These are phyloP conservation scores for Chrysogorgia sp. DNA, from an alignment of 92 coral and sea anemone genomes.

Conservation along the genomic window DNA sequence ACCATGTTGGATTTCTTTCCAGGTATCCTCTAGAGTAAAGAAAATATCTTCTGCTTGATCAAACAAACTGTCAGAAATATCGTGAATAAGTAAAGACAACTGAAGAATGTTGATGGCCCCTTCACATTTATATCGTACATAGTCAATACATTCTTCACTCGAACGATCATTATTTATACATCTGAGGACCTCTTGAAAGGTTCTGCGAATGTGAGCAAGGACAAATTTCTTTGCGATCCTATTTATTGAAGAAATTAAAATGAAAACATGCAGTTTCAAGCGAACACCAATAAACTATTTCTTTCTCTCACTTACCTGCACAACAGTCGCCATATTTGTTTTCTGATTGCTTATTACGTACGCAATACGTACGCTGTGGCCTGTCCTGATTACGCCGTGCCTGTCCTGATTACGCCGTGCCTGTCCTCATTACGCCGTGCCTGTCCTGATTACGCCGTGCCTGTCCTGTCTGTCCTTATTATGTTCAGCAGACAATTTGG, in stretches of 20 bases:
- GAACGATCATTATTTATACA: neutral
- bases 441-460: too few relatives aligned
- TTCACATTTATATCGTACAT: slow-evolving; percentile 18
- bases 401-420: too few relatives aligned
- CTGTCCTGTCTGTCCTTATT: too few relatives aligned
- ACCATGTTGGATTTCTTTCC: neutral
- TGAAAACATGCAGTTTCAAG: too few relatives aligned
- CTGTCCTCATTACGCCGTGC: too few relatives aligned
- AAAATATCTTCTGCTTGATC: neutral
- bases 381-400: too few relatives aligned
- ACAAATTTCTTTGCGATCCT: slow-evolving; percentile 16
- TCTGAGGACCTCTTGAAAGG: slow-evolving; percentile 9
- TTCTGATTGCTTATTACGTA: too few relatives aligned
- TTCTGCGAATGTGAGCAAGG: slow-evolving; percentile 11
- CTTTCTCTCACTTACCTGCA: too few relatives aligned
- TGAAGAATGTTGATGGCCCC: slow-evolving; percentile 8
- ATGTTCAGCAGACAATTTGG: too few relatives aligned
- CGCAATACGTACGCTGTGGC: too few relatives aligned
- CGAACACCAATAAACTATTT: too few relatives aligned
- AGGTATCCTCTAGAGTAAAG: neutral
- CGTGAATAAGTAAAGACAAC: neutral
- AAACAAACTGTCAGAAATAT: neutral
- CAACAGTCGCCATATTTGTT: too few relatives aligned
- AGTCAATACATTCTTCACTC: slow-evolving; percentile 1
- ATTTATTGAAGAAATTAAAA: neutral